Percentiles rank a stretch among this genome's conserved stretches.
phyloP scores from a whole-genome alignment of 1,140 invertebrate genomes.

The Battus philenor region DNA sequence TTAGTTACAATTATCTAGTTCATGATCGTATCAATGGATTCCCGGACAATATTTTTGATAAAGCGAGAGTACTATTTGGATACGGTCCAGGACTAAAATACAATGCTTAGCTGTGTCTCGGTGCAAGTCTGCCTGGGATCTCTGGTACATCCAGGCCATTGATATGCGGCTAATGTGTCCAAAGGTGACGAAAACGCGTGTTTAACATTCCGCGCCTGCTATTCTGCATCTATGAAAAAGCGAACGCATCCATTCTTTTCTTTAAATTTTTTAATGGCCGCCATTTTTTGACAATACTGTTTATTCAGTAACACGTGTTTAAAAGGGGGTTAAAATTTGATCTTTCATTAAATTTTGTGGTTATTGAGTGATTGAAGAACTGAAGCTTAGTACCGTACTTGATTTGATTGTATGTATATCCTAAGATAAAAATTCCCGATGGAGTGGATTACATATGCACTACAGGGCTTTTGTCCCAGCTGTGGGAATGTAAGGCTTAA shows the following conservation, averaged over 20 bases:
- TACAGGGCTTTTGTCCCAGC: too few relatives aligned
- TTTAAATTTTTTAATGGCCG: too few relatives aligned
- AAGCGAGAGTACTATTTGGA: conserved; percentile 56
- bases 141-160: conserved; percentile 14
- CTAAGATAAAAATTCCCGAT: too few relatives aligned
- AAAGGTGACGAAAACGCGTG: conserved; percentile 1
- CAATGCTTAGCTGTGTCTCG: conserved; percentile 47
- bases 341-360: too few relatives aligned
- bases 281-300: too few relatives aligned
- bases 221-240: too few relatives aligned
- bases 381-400: too few relatives aligned
- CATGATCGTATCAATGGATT: conserved; percentile 32
- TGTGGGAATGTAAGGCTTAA: too few relatives aligned
- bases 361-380: too few relatives aligned
- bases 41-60: conserved; percentile 38
- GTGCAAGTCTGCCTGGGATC: conserved; percentile 48
- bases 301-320: neutral
- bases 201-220: neutral
- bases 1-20: conserved; percentile 9
- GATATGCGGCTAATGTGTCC: conserved; percentile 16
- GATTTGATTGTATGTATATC: too few relatives aligned
- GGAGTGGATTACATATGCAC: too few relatives aligned
- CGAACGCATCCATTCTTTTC: too few relatives aligned
- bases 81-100: conserved; percentile 62
- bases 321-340: neutral